Evolutionary conservation across 2,797 vertebrate species (phyloP), one percentile per base, ranked within the genome.

Genomic region (Bufotes viridis): DNA sequence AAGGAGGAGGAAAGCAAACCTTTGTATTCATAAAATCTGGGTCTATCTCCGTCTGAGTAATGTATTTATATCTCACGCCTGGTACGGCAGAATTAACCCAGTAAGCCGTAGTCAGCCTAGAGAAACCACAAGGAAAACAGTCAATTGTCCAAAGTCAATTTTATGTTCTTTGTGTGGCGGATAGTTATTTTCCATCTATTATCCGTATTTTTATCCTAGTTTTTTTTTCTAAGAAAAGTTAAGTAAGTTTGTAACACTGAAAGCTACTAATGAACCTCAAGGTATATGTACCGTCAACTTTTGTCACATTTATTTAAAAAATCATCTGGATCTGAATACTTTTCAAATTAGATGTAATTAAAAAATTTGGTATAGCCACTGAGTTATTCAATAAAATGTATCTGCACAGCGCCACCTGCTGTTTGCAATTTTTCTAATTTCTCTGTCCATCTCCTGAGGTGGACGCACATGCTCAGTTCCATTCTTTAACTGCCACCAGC

Each of bases 1-100:
- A 83, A 74, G 49, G 85, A 53, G 88, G 80, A 63, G 79, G 26
- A 67, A 78, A 51, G 69, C 14, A 79, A 72, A 69, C 63, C 26
- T 78, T 80, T 82, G 85, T 89, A 76, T 87, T 89, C 74, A 79
- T 78, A 79, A 67, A 89, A 76, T 61, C 88, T 89, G 84, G 75
- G 57, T 84, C 81, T 89, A 87, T 89, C 88, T 79, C 80, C 63
- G 74, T 63, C 57, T 89, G 85, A 89, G 61, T 87, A 87, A 89
- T 89, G 88, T 74, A 80, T 80, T 83, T 89, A 60, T 87, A 87
- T 87, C 53, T 74, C 65, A 57, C 26, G 75, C 57, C 65, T 87
- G 88, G 85, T 85, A 84, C 85, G 51, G 26, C 20, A 34, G 75
- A 79, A 74, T 89, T 89, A 89, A 89, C 88, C 85, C 74, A 79